phyloP scores from a whole-genome alignment of 2,113 vertebrate species.

The Phaethornis superciliosus region DNA sequence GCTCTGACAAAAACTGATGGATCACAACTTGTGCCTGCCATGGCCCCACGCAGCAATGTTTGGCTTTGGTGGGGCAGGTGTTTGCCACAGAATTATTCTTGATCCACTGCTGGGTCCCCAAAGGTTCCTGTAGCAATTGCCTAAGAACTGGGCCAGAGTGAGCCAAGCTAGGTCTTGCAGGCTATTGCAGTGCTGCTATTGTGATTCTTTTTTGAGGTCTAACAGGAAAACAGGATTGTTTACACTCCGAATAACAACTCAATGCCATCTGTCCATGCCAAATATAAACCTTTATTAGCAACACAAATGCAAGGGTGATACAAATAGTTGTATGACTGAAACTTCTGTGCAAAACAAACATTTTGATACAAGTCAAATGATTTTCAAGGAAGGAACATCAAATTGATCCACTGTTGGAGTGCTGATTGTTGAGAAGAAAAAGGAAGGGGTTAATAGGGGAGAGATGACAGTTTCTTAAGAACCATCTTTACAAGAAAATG shows the following conservation, averaged over 20 bases:
- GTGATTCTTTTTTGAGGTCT: background rate
- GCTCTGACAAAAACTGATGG: background rate
- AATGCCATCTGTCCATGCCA: background rate
- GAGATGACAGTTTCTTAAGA: background rate
- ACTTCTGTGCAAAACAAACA: background rate
- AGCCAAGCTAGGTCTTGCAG: background rate
- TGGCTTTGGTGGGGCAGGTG: background rate
- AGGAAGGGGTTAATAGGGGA: background rate
- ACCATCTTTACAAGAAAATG: background rate
- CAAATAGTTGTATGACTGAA: background rate
- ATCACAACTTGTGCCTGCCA: background rate
- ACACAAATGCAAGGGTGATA: background rate
- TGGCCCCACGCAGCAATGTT: background rate
- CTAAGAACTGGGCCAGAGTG: background rate
- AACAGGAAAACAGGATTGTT: background rate
- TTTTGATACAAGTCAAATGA: background rate
- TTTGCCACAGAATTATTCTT: background rate
- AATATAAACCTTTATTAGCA: slow-evolving; percentile 55
- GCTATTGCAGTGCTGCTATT: background rate
- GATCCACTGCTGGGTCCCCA: background rate
- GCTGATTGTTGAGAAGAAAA: background rate
- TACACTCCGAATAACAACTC: background rate
- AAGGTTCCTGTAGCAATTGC: background rate
- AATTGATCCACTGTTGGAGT: background rate
- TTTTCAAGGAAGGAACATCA: background rate